These are phyloP conservation scores for Epinephelus cyanopodus DNA, from an alignment of 2,113 vertebrate genomes.

Conservation along the genomic window DNA sequence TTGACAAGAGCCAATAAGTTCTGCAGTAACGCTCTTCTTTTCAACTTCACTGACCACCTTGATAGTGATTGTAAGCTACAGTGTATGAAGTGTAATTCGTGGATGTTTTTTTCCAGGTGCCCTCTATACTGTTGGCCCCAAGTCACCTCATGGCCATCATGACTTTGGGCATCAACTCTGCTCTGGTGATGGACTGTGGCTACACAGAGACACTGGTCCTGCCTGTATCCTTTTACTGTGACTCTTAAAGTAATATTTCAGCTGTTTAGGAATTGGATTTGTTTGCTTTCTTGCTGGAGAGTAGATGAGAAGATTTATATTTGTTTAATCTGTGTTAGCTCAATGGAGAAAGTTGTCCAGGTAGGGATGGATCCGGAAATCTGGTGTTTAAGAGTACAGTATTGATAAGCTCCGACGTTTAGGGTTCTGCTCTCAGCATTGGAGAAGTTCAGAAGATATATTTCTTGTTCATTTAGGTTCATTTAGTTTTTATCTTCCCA, in stretches of 20 bases:
- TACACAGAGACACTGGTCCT: slow-evolving; percentile 95
- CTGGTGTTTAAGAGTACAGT: too few species aligned
- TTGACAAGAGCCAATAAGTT: not conserved
- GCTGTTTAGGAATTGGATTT: not conserved
- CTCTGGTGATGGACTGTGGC: slow-evolving; percentile 97
- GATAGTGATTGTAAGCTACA: not conserved
- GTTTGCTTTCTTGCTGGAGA: not conserved
- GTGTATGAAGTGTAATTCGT: not conserved
- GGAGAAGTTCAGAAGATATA: too few species aligned
- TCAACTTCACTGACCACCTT: not conserved
- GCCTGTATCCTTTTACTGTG: slow-evolving; percentile 90
- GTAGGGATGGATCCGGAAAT: too few species aligned
- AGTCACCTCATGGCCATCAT: slow-evolving; percentile 96
- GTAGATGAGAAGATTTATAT: not conserved
- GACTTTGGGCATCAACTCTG: slow-evolving; percentile 96
- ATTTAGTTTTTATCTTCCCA: too few species aligned
- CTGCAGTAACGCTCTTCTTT: not conserved
- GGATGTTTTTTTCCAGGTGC: slow-evolving; percentile 85
- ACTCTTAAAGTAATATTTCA: not conserved
- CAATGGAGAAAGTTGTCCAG: not conserved
- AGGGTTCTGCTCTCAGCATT: too few species aligned
- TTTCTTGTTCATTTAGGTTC: too few species aligned
- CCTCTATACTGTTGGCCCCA: slow-evolving; percentile 96
- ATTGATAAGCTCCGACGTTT: too few species aligned
- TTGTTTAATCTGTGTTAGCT: not conserved